Evolutionary conservation across 2,797 vertebrate species (phyloP).

Genomic region (Remorina albescens): DNA sequence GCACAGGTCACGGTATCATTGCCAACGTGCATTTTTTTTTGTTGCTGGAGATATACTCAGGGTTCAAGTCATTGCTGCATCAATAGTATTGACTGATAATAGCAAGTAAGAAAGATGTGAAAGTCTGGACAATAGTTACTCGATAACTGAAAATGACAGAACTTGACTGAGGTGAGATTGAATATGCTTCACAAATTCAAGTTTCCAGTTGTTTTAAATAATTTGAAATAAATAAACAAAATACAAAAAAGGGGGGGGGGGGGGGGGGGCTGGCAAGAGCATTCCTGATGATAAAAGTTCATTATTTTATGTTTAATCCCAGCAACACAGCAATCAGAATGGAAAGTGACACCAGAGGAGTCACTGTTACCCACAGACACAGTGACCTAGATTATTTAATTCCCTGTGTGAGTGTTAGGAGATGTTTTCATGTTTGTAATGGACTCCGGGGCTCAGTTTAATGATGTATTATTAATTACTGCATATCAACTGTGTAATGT

Average conservation of each 20-base stretch:
- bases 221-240: neutral
- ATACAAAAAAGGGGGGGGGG: neutral
- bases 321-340: slow-evolving; percentile 21
- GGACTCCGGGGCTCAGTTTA: slow-evolving; percentile 41
- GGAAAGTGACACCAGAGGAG: slow-evolving; percentile 48
- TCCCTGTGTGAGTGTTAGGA: slow-evolving; percentile 24
- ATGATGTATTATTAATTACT: slow-evolving; percentile 59
- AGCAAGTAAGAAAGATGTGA: neutral
- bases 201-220: neutral
- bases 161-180: neutral
- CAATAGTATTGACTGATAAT: no score
- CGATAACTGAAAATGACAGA: neutral
- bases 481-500: slow-evolving; percentile 37
- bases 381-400: slow-evolving; percentile 67
- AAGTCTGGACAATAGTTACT: neutral
- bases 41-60: neutral
- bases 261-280: neutral
- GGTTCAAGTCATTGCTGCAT: neutral
- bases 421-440: slow-evolving; percentile 54
- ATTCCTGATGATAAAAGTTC: slow-evolving; percentile 11
- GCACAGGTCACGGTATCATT: neutral
- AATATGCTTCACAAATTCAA: slow-evolving; percentile 4
- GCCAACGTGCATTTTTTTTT: neutral
- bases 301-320: slow-evolving; percentile 3
- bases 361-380: slow-evolving; percentile 49